Evolutionary conservation across 2,888 invertebrate species (phyloP).

Genomic region (Callyntrura guangdongensis): DNA sequence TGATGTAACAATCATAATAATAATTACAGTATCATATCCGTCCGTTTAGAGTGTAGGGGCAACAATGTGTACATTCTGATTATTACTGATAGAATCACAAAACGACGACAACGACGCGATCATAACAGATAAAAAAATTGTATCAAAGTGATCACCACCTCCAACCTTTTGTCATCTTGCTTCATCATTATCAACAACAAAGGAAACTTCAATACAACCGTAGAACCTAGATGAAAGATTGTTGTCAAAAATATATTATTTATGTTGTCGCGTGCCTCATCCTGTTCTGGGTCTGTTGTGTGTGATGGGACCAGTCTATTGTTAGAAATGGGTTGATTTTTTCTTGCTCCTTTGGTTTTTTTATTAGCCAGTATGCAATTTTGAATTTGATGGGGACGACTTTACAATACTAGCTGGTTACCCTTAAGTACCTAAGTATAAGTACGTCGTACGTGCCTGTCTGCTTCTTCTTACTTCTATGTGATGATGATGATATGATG

Average conservation of each 20-base stretch:
- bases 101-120: background rate
- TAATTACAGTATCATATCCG: background rate
- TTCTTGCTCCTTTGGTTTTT: background rate
- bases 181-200: background rate
- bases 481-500: too few relatives aligned
- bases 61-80: too few relatives aligned
- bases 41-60: background rate
- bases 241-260: slow-evolving; percentile 7
- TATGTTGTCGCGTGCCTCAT: background rate
- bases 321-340: slow-evolving; percentile 11
- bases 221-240: background rate
- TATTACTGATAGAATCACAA: too few relatives aligned
- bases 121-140: background rate
- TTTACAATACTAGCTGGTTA: too few relatives aligned
- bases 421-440: too few relatives aligned
- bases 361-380: too few relatives aligned
- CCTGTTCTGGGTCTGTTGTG: background rate
- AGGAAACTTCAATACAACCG: background rate
- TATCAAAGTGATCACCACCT: slow-evolving; percentile 30
- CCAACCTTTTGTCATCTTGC: slow-evolving; percentile 40
- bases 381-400: slow-evolving; percentile 24
- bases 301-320: slow-evolving; percentile 7
- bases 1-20: background rate
- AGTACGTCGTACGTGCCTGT: slow-evolving; percentile 5
- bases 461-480: background rate